phyloP scores from a whole-genome alignment of 37 sponge, comb jelly and placozoan genomes.

The Oopsacas minuta region DNA sequence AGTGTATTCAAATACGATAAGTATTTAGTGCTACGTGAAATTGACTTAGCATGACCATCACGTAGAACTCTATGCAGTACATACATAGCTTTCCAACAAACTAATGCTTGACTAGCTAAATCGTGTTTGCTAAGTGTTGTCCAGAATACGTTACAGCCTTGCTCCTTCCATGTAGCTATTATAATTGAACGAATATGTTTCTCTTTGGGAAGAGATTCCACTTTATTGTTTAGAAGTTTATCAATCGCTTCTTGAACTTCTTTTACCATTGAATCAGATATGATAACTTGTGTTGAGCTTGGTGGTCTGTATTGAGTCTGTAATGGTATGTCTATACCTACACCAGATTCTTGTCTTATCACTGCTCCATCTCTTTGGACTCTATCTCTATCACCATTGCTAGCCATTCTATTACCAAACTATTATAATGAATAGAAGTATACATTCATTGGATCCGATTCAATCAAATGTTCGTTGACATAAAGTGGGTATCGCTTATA shows the following conservation, averaged over 20 bases:
- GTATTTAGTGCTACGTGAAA: not conserved
- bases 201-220: constrained; percentile 62
- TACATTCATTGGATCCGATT: too few species aligned
- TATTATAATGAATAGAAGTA: too few species aligned
- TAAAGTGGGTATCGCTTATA: too few species aligned
- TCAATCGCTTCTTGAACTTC: constrained; percentile 37
- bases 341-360: not conserved
- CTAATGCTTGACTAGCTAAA: constrained; percentile 21
- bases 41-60: constrained; percentile 69
- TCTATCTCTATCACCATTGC: not conserved
- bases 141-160: constrained; percentile 60
- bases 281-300: not conserved
- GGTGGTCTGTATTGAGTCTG: not conserved
- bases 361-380: not conserved
- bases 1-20: not conserved
- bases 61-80: constrained; percentile 55
- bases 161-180: constrained; percentile 69
- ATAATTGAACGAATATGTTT: constrained; percentile 78
- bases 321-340: not conserved
- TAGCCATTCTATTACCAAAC: not conserved
- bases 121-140: constrained; percentile 34
- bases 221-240: constrained; percentile 46
- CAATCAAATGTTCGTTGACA: too few species aligned
- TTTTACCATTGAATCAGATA: not conserved
- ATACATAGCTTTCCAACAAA: constrained; percentile 78